Base-by-base conservation (phyloP, 2,113 vertebrate species). In the Bos javanicus region DNA sequence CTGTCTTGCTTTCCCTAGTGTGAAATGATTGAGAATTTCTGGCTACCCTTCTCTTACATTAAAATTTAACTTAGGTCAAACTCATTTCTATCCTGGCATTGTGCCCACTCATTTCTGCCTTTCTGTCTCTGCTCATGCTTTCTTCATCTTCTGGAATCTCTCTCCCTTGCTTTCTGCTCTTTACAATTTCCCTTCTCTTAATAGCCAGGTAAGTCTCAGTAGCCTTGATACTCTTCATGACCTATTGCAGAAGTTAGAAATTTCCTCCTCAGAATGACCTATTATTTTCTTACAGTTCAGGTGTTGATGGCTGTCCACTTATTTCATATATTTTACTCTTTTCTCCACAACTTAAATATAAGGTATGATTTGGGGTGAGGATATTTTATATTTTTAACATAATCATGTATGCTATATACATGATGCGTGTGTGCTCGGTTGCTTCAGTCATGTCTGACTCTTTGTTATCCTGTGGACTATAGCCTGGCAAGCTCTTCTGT, bases 381-480 rank as follows among this genome's bases (percentile, higher is more conserved):
- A 56, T 46, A 54, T 48, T 76, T 91, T 81, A n/a, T 4, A 67
- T 56, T 81, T 50, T 57, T 13, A n/a, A 89, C 57, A 86, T 76
- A 82, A 82, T 87, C 25, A 90, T 19, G 28, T 83, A 67, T 76
- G 26, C 30, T 46, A 17, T 78, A 14, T 12, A 14, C 54, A n/a
- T 36, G 71, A 13, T 13, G 6, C 0, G 0, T 74, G 71, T 43
- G n/a, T 21, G 17, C 10, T 71, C 0, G 0, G 64, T 71, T 0
- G 0, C n/a, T 71, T 21, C 5, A 71, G n/a, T 71, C n/a, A 39
- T 71, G n/a, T 23, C 67, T 39, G n/a, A 71, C n/a, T 71, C 67
- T 71, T 3, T 71, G n/a, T 4, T 71, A 36, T 17, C 4, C 17
- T 36, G 1, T 71, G 64, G n/a, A 36, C 64, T 39, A 5, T 23